phyloP scores from a whole-genome alignment of 2,113 vertebrate species.

The Merops nubicus region DNA sequence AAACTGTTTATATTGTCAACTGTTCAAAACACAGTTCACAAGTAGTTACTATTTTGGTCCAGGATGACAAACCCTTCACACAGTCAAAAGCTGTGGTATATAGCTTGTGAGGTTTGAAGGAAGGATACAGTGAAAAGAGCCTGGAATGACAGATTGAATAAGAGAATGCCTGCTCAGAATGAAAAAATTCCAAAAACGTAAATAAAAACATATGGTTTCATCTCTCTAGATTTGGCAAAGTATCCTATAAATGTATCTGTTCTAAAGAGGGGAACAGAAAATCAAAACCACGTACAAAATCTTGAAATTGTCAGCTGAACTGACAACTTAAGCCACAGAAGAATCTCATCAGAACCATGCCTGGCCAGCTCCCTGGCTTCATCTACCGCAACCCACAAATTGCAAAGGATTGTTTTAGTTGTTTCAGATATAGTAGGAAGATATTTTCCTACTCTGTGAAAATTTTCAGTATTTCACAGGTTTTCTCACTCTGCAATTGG shows the following conservation, averaged over 20 bases:
- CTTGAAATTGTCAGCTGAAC: neutral
- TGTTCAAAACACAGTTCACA: neutral
- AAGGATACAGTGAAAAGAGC: neutral
- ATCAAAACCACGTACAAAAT: neutral
- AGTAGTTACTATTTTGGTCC: neutral
- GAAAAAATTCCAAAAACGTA: neutral
- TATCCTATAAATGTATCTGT: neutral
- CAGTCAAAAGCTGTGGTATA: neutral
- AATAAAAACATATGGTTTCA: conserved; percentile 15
- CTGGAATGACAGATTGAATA: neutral
- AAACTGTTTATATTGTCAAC: neutral
- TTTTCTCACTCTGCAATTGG: neutral
- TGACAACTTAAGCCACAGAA: neutral
- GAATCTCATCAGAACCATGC: neutral
- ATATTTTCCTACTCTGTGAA: neutral
- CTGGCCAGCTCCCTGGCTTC: neutral
- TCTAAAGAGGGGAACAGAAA: neutral
- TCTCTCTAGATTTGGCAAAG: neutral
- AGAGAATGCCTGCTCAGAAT: neutral
- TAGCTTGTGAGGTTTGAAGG: neutral
- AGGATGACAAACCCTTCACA: neutral
- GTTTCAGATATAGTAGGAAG: neutral
- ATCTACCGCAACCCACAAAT: neutral
- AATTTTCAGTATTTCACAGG: neutral
- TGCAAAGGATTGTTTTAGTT: neutral